phyloP scores from a whole-genome alignment of 1,140 invertebrate genomes.

The Orius insidiosus region DNA sequence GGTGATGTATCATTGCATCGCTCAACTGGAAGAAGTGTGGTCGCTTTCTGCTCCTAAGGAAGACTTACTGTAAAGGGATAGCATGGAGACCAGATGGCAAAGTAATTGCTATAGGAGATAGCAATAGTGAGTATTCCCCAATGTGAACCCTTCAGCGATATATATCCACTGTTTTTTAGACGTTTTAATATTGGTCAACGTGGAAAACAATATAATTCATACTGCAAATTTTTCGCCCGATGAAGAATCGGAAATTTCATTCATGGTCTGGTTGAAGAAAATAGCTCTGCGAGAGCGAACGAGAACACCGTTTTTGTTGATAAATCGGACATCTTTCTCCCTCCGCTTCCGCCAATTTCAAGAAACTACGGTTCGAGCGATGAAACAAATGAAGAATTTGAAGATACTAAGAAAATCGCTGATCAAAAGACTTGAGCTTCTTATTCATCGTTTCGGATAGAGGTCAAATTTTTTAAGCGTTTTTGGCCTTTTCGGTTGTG shows the following conservation, averaged over 20 bases:
- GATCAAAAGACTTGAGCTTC: conserved; percentile 55
- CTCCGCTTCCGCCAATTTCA: conserved; percentile 37
- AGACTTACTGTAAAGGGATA: conserved; percentile 42
- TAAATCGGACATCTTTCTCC: conserved; percentile 29
- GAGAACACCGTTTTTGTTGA: conserved; percentile 17
- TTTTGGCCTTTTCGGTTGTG: conserved; percentile 69
- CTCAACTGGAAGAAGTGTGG: conserved; percentile 89
- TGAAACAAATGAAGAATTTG: conserved; percentile 36
- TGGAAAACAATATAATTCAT: conserved; percentile 69
- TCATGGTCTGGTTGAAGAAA: conserved; percentile 32
- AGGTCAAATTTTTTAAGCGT: conserved; percentile 55
- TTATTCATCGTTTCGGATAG: conserved; percentile 57
- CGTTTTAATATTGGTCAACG: conserved; percentile 63
- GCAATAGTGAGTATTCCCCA: conserved; percentile 37
- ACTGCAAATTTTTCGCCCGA: conserved; percentile 20
- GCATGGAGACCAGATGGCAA: conserved; percentile 92
- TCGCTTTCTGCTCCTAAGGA: conserved; percentile 55
- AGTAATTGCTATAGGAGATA: conserved; percentile 57
- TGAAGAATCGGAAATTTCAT: conserved; percentile 28
- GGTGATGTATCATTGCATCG: conserved; percentile 78
- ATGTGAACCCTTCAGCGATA: too few relatives aligned
- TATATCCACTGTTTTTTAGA: too few relatives aligned
- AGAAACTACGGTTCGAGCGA: conserved; percentile 34
- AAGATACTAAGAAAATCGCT: conserved; percentile 41
- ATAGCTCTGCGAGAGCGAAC: conserved; percentile 4